Evolutionary conservation across 2,888 invertebrate species (phyloP), one percentile per base, ranked within the genome.

Genomic region (Oegoconia quadripuncta): DNA sequence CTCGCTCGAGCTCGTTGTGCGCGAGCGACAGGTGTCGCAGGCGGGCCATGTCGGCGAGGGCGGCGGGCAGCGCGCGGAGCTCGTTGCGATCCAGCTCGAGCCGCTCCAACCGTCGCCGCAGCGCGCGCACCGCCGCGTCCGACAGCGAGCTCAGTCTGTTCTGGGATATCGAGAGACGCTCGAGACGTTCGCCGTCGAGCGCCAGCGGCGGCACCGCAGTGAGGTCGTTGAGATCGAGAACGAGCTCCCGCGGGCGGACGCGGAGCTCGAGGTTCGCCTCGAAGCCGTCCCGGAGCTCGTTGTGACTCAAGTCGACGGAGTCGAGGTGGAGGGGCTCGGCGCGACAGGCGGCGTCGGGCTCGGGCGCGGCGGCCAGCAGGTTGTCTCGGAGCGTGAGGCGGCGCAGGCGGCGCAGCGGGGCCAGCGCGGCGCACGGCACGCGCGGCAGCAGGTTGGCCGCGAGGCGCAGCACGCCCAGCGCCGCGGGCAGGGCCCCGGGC

Each of bases 41-140:
- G 26, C 89, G 88, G 22, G 76, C 81, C 31, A 95, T 68, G 14
- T 84, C 83, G 25, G 81, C 86, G 6, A 95, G 69, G 0, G 92
- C 91, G 2, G 67, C 74, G 0, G 95, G 94, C 22, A 95, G 86
- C 2, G 71, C 66, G 2, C 72, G 72, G 22, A 95, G 71, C 37
- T 90, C 89, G 53, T 95, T 95, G 50, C 93, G 90, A 58, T 95
- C 95, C 40, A 95, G 74, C 61, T 95, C 95, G 34, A 95, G 72
- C 45, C 93, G 92, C 60, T 94, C 93, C 28, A 95, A 13, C 13
- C 7, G 7, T 3, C 13, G 13, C 7, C 27, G 27, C 13, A 8
- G 27, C 27, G 27, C 27, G 13, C 27, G 27, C 69, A 96, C 91
- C 0, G 92, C 91, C 13, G 89, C 83, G 2, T 90, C 88, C 37